Evolutionary conservation across 1,140 invertebrate species (phyloP).

Genomic region (Vanessa atalanta): DNA sequence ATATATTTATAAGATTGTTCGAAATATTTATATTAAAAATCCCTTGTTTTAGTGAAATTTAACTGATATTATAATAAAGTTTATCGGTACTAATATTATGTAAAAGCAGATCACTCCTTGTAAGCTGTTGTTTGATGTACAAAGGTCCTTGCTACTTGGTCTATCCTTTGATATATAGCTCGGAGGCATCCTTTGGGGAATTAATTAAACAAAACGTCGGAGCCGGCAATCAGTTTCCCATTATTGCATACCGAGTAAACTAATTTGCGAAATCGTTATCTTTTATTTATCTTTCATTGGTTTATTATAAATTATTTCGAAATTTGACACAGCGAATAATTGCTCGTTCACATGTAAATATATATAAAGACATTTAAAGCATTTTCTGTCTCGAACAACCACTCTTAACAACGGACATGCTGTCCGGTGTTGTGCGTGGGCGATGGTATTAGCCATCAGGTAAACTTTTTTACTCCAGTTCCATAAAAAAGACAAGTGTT

Average conservation of each 20-base stretch:
- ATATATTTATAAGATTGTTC: too few relatives aligned
- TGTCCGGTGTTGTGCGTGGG: too few relatives aligned
- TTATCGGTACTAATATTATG: slow-evolving; percentile 17
- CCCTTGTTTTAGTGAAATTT: neutral
- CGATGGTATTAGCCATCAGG: too few relatives aligned
- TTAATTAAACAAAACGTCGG: slow-evolving; percentile 32
- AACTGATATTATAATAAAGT: slow-evolving; percentile 3
- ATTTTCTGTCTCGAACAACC: too few relatives aligned
- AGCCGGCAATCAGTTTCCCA: slow-evolving; percentile 22
- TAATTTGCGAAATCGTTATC: slow-evolving; percentile 13
- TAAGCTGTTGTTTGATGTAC: slow-evolving; percentile 29
- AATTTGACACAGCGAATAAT: neutral
- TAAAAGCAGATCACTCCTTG: slow-evolving; percentile 1
- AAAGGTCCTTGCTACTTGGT: slow-evolving; percentile 30
- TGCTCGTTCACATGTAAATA: too few relatives aligned
- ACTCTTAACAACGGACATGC: too few relatives aligned
- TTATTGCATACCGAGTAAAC: slow-evolving; percentile 22
- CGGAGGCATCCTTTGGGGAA: slow-evolving; percentile 23
- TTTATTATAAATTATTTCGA: neutral
- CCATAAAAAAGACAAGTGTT: too few relatives aligned
- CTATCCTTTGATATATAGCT: slow-evolving; percentile 27
- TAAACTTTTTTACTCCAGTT: too few relatives aligned
- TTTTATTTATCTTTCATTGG: slow-evolving; percentile 9
- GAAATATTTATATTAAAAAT: too few relatives aligned
- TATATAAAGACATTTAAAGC: too few relatives aligned